Conservation (phyloP, 2,888 invertebrate genomes). For the Gortyna flavago region DNA sequence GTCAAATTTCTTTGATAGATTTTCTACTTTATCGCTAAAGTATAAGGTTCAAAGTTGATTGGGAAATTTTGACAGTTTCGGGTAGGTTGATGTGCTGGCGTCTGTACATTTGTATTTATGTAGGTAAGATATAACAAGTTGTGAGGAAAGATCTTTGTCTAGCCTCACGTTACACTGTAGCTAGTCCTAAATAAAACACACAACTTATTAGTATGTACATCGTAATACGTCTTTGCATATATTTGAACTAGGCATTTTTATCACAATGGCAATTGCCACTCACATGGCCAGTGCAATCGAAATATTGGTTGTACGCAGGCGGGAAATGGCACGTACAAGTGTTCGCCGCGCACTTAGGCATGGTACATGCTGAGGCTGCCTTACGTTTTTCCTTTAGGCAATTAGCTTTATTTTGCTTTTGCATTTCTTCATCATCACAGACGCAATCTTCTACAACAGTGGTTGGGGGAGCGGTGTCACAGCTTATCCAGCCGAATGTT, state of each 20-base stretch:
- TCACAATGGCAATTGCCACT: slow-evolving; percentile 73
- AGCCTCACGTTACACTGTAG: neutral
- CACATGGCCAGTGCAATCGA: slow-evolving; percentile 73
- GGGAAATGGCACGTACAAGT: slow-evolving; percentile 66
- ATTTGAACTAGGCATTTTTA: slow-evolving; percentile 19
- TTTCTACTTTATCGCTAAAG: no score
- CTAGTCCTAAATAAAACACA: slow-evolving; percentile 21
- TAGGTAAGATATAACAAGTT: neutral
- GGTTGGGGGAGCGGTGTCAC: neutral
- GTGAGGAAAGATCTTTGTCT: neutral
- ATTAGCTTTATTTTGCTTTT: neutral
- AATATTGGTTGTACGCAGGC: slow-evolving; percentile 70
- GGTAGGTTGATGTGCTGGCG: no score
- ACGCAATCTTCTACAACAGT: neutral
- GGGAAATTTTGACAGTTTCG: no score
- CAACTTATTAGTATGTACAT: slow-evolving; percentile 14
- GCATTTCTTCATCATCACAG: neutral
- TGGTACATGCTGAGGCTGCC: neutral
- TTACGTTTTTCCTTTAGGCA: neutral
- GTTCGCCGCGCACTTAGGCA: neutral
- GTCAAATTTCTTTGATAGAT: no score
- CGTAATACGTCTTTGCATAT: slow-evolving; percentile 8
- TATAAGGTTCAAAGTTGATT: no score
- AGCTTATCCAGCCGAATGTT: neutral
- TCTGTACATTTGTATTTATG: neutral